Evolutionary conservation across 2,888 invertebrate genomes (phyloP), one percentile per base, ranked within the genome.

Genomic region (Zygothrica quintamaculata): DNA sequence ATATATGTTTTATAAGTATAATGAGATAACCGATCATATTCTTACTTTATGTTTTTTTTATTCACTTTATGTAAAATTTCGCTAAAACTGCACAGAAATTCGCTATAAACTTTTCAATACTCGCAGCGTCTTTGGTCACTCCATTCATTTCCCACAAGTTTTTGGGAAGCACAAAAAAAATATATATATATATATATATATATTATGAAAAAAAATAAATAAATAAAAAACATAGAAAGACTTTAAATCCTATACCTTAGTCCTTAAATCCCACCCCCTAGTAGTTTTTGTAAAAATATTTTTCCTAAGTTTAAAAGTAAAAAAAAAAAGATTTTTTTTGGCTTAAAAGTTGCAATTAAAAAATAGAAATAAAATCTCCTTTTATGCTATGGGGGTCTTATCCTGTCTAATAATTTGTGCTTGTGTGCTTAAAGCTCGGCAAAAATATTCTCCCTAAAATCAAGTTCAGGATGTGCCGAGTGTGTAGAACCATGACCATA

Each of bases 371-470:
- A 9, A 31, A 40, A 42, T 55, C 5, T 25, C 34, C 6, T 25
- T 33, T 12, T 5, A 15, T 53, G n/a, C 8, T 4, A 8, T 26
- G 7, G 29, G 29, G 29, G 29, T 9, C 29, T 29, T 1, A 29
- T n/a, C 29, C n/a, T 1, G 9, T 1, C 29, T n/a, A n/a, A 7
- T n/a, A n/a, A n/a, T n/a, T n/a, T 2, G 29, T 9, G 29, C 29
- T n/a, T n/a, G n/a, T n/a, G 29, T 29, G 59, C 67, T 90, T 90
- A 90, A 65, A 90, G 81, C 66, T 90, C 89, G 7, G 90, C 90
- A 39, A 90, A 89, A n/a, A 91, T 89, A 31, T 90, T 91, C 80
- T 90, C 91, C 87, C 91, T 85, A 29, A 90, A 91, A 43, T 90
- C 90, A 50, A 91, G 62, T 13, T 90, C 91, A 8, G 90, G 90